Evolutionary conservation across 2,797 vertebrate species (phyloP).

Genomic region (Emydoidea blandingii): DNA sequence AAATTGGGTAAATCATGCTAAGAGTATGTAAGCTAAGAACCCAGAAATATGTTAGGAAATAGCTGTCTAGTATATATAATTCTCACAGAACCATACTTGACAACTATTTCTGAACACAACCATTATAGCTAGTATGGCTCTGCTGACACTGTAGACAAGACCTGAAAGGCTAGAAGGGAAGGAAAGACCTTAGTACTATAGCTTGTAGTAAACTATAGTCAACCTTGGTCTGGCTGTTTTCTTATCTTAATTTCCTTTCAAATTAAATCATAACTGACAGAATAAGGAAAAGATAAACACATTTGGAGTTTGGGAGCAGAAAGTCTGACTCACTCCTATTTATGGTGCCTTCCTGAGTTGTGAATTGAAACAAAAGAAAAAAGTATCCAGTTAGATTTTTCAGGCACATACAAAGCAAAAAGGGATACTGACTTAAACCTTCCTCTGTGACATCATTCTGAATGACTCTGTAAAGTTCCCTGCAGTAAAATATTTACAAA

Average conservation of each 20-base stretch:
- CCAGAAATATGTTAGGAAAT: rapidly evolving
- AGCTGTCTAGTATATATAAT: not conserved
- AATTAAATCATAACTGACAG: constrained; percentile 29
- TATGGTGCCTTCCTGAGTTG: constrained; percentile 9
- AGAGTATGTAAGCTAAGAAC: rapidly evolving
- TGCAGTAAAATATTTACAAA: constrained; percentile 34
- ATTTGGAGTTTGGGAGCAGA: constrained; percentile 17
- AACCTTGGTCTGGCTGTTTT: not conserved
- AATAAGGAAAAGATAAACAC: constrained; percentile 17
- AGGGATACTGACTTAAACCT: constrained; percentile 31
- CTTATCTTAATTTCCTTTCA: not conserved
- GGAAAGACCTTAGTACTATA: not conserved
- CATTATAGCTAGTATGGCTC: not conserved
- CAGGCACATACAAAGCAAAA: constrained; percentile 3
- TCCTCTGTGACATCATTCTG: constrained; percentile 8
- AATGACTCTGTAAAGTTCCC: constrained; percentile 21
- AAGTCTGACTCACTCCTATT: constrained; percentile 23
- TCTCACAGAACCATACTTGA: no score
- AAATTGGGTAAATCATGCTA: rapidly evolving
- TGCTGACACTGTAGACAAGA: not conserved
- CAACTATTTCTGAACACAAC: not conserved
- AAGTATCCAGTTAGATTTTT: constrained; percentile 29
- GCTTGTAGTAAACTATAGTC: not conserved
- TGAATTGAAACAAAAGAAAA: constrained; percentile 26
- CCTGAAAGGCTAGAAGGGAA: not conserved